phyloP scores from a whole-genome alignment of 2,113 vertebrate species.

The Neofelis nebulosa region DNA sequence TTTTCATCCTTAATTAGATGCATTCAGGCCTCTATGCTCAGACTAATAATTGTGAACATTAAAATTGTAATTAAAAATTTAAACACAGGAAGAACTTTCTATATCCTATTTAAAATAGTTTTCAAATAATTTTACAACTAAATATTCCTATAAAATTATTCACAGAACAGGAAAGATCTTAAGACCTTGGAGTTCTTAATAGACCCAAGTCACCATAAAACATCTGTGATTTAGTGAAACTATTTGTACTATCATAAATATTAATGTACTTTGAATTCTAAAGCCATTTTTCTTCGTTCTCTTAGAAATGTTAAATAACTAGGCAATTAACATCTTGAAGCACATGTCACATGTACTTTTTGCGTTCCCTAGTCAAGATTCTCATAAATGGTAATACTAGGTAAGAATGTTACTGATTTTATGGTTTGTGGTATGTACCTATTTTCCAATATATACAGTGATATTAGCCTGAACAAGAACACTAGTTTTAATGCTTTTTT shows the following conservation, averaged over 20 bases:
- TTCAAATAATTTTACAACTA: slow-evolving; percentile 20
- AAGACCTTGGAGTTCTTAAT: background rate
- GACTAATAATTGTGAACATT: background rate
- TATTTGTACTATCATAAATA: background rate
- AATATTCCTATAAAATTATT: background rate
- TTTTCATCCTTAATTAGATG: background rate
- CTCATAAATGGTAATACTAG: background rate
- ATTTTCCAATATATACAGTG: background rate
- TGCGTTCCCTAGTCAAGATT: background rate
- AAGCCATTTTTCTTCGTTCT: background rate
- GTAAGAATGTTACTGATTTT: background rate
- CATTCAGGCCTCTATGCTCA: background rate
- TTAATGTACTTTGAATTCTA: slow-evolving; percentile 18
- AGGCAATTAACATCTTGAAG: background rate
- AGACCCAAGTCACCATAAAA: background rate
- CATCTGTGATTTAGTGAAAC: background rate
- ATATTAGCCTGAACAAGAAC: background rate
- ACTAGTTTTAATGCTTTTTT: background rate
- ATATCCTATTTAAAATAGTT: background rate
- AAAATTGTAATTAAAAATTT: background rate
- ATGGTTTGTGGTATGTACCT: background rate
- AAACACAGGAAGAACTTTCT: background rate
- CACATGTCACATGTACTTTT: background rate
- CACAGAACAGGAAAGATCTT: background rate
- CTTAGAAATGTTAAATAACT: background rate